Evolutionary conservation across 2,888 invertebrate genomes (phyloP).

Genomic region (Rhaphigaster nebulosa): DNA sequence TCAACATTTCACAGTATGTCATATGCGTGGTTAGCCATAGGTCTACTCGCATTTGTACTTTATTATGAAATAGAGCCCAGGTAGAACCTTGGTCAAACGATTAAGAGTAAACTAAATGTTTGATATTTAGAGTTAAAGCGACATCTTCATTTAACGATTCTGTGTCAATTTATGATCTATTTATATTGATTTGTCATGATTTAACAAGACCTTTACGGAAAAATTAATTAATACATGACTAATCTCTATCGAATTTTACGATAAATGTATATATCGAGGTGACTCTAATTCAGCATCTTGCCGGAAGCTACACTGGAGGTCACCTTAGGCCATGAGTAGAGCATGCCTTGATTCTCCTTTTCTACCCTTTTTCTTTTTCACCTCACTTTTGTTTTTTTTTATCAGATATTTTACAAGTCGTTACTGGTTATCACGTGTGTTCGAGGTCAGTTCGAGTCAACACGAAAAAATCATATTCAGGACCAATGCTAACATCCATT

Average conservation of each 20-base stretch:
- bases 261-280: not conserved
- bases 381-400: not conserved
- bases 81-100: too few relatives aligned
- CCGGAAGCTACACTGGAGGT: not conserved
- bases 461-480: not conserved
- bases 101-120: too few relatives aligned
- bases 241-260: not conserved
- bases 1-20: too few relatives aligned
- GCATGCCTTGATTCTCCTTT: not conserved
- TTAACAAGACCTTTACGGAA: not conserved
- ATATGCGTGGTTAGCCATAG: too few relatives aligned
- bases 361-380: not conserved
- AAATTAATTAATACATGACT: not conserved
- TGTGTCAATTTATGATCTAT: too few relatives aligned
- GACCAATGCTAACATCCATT: too few relatives aligned
- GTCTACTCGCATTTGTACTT: too few relatives aligned
- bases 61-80: too few relatives aligned
- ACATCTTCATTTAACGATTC: not conserved
- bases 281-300: not conserved
- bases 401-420: not conserved
- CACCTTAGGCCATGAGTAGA: not conserved
- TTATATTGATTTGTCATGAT: not conserved
- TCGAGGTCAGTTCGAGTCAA: not conserved
- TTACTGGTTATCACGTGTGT: not conserved
- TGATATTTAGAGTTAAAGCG: not conserved